Percentiles rank a stretch among this genome's conserved stretches.
phyloP scores from a whole-genome alignment of 2,797 vertebrate genomes.

The Protonibea diacanthus region DNA sequence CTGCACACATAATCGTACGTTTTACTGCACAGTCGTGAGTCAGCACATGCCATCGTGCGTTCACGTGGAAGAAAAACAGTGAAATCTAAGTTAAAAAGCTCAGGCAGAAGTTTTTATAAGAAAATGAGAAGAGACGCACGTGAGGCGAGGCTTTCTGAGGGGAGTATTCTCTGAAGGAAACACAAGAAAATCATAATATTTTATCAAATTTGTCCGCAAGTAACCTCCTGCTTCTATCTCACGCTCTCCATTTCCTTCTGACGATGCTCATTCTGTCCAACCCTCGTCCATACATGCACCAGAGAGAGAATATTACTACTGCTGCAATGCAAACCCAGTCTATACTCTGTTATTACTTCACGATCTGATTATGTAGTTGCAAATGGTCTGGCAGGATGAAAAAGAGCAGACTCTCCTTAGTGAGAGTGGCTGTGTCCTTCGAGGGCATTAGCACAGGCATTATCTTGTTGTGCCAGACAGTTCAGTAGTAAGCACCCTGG shows the following conservation, averaged over 20 bases:
- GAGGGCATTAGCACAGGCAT: conserved; percentile 70
- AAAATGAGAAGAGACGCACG: conserved; percentile 15
- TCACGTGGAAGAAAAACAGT: conserved; percentile 1
- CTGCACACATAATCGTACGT: background rate
- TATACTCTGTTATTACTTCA: background rate
- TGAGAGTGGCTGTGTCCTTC: conserved; percentile 71
- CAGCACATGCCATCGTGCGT: background rate
- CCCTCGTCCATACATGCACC: background rate
- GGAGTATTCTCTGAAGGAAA: background rate
- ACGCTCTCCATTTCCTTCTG: background rate
- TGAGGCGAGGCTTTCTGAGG: background rate
- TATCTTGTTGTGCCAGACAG: conserved; percentile 80
- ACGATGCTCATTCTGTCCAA: background rate
- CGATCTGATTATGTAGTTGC: conserved; percentile 15
- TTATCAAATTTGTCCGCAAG: background rate
- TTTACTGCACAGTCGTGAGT: background rate
- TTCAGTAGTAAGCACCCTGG: conserved; percentile 77
- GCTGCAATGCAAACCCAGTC: background rate
- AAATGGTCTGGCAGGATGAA: conserved; percentile 39
- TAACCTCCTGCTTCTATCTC: background rate
- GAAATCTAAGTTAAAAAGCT: background rate
- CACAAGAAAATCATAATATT: background rate
- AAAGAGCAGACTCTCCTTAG: conserved; percentile 48
- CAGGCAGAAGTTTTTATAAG: background rate
- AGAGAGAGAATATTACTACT: background rate